Evolutionary conservation across 2,888 invertebrate genomes (phyloP).

Genomic region (Acleris sparsana): DNA sequence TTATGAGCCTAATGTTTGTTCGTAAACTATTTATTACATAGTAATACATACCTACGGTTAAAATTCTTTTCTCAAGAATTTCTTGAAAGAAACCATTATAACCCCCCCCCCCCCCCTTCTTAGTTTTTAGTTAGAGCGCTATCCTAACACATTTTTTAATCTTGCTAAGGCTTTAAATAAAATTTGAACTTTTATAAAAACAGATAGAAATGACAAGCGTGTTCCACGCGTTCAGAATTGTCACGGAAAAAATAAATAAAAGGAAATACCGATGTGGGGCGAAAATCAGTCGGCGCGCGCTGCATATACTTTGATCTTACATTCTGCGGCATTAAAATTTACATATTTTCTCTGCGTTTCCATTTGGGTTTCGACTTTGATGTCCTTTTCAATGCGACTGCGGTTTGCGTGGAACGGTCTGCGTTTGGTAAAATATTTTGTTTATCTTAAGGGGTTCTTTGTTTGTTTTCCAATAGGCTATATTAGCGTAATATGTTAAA

Average conservation of each 20-base stretch:
- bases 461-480: constrained; percentile 39
- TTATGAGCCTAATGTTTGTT: constrained; percentile 9
- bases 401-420: constrained; percentile 53
- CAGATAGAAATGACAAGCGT: constrained; percentile 49
- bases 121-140: too few species aligned
- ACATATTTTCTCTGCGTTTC: constrained; percentile 72
- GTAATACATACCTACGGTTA: neutral
- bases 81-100: too few species aligned
- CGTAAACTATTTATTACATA: neutral
- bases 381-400: constrained; percentile 66
- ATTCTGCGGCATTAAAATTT: constrained; percentile 73
- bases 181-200: constrained; percentile 43
- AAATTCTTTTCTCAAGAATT: neutral
- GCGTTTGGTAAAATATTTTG: constrained; percentile 36
- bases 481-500: constrained; percentile 35
- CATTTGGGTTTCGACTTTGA: constrained; percentile 75
- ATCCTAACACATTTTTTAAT: too few species aligned
- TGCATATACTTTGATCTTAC: constrained; percentile 70
- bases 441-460: constrained; percentile 45
- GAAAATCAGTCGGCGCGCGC: constrained; percentile 55
- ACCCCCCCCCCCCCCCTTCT: too few species aligned
- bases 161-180: neutral
- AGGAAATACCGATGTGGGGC: constrained; percentile 47
- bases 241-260: constrained; percentile 51
- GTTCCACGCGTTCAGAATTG: constrained; percentile 44